Evolutionary conservation across 2,113 vertebrate genomes (phyloP).

Genomic region (Podarcis cretensis): DNA sequence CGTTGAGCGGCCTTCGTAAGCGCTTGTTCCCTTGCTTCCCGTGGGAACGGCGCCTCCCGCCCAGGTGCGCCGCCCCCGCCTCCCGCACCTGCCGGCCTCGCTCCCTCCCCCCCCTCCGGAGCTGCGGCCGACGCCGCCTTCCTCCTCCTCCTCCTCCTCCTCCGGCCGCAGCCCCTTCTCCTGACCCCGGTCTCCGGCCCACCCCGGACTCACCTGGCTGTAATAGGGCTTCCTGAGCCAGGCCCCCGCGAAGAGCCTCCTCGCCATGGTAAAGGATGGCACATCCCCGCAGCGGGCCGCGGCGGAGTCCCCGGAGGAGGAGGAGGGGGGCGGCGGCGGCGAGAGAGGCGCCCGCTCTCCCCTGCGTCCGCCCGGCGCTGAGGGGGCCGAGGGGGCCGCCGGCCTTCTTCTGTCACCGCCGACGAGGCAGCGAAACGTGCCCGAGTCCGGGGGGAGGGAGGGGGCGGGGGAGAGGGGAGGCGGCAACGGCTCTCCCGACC

Average conservation of each 20-base stretch:
- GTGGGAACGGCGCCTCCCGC: background rate
- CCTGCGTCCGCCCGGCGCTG: background rate
- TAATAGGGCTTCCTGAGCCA: slow-evolving; percentile 83
- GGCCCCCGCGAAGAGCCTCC: slow-evolving; percentile 85
- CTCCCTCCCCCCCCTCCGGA: background rate
- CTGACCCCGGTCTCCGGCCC: background rate
- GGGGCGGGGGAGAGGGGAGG: background rate
- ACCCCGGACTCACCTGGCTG: slow-evolving; percentile 84
- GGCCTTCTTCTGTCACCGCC: background rate
- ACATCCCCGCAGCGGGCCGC: slow-evolving; percentile 82
- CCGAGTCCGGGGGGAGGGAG: background rate
- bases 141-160: background rate
- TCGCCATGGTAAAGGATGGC: slow-evolving; percentile 85
- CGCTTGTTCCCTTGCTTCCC: too few relatives aligned
- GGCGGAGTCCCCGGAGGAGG: slow-evolving; percentile 35
- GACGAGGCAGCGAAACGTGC: background rate
- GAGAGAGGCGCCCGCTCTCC: background rate
- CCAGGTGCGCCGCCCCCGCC: background rate
- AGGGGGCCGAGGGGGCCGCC: background rate
- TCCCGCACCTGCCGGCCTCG: background rate
- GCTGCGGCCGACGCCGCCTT: background rate
- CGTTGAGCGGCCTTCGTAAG: too few relatives aligned
- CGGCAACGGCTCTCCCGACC: background rate
- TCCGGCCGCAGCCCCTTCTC: background rate
- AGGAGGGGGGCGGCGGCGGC: too few relatives aligned